Evolutionary conservation across 2,888 invertebrate genomes (phyloP), one percentile per base, ranked within the genome.

Genomic region (Mechanitis mazaeus): DNA sequence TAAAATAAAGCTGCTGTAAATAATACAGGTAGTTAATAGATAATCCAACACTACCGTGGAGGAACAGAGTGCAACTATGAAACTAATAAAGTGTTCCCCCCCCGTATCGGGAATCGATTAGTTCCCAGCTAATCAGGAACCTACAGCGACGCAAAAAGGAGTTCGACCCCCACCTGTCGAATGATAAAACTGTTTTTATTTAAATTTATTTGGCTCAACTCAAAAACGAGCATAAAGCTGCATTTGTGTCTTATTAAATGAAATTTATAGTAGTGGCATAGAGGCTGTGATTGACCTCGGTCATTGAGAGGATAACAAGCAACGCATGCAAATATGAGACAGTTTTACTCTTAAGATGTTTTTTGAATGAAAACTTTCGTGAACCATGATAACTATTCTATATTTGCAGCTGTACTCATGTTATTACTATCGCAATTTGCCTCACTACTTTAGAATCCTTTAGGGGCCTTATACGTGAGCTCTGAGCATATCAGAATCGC

Each of bases 171-270:
- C 90, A 90, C 90, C 90, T 90, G 89, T 89, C 90, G 87, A 83
- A 89, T 88, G 89, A 89, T 90, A 89, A 87, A 86, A 87, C 80
- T 85, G 84, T 89, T 87, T 42, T 88, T 85, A 89, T 90, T 90
- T 87, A 88, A 89, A 90, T 90, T 87, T 88, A 83, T 84, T 82
- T 82, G 78, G 81, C 77, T 81, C 79, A 81, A 84, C 76, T 80
- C 84, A 84, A 87, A 90, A 89, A 89, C 80, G 80, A 88, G 77
- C 81, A 85, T 72, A 81, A 83, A 79, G 82, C 77, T 76, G 81
- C 76, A 85, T 87, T 90, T 90, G 89, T 90, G 90, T 90, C 90
- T 89, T 89, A 90, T 90, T 90, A 90, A 90, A 89, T 84, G 82
- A 89, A 90, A 90, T 90, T 89, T 90, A 90, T 90, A 87, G 89